Base-by-base conservation (phyloP, 2,888 invertebrate species). In the Macaria liturata region DNA sequence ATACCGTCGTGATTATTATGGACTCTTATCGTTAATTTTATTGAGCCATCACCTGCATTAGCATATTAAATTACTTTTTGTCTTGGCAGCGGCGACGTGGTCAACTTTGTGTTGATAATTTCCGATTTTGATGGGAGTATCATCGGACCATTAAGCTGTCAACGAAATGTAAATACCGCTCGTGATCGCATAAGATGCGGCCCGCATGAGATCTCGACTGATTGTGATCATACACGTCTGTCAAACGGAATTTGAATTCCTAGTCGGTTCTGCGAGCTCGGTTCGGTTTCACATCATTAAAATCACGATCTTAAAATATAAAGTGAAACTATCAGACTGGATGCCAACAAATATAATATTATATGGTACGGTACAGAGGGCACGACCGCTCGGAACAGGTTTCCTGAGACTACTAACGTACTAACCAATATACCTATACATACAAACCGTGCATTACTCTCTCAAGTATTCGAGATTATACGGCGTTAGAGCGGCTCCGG, bases 351-450 rank as follows among this genome's bases (percentile, higher is more conserved):
- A 83, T 82, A 79, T 81, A 54, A 47, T 54, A 78, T 76, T 77
- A 76, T 75, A 80, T 73, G 75, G 75, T 81, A 81, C 80, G 77
- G 84, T 81, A 86, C 88, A 86, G 87, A 88, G 88, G 86, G 88
- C 90, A 88, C 77, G 84, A 81, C 77, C 81, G 78, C 74, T 62
- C 67, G 66, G 77, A 86, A 91, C 91, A 83, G 89, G 91, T 91
- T 91, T 84, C 69, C 73, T 76, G 82, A 66, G 80, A 81, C 88
- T 88, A 87, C 85, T 86, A 87, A 75, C 85, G 86, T 84, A 89
- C 85, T 88, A 86, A 89, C 89, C 87, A 89, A 88, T 87, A 89
- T 88, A 87, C 86, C 84, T 86, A 83, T 88, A 87, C 86, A 85
- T 86, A 83, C 81, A 75, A 77, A 81, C 79, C 83, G 84, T 84